A percentile compares a stretch with the other conserved stretches of the same genome.
Evolutionary conservation across 1,140 invertebrate genomes (phyloP).

Genomic region (Meloidogyne exigua): DNA sequence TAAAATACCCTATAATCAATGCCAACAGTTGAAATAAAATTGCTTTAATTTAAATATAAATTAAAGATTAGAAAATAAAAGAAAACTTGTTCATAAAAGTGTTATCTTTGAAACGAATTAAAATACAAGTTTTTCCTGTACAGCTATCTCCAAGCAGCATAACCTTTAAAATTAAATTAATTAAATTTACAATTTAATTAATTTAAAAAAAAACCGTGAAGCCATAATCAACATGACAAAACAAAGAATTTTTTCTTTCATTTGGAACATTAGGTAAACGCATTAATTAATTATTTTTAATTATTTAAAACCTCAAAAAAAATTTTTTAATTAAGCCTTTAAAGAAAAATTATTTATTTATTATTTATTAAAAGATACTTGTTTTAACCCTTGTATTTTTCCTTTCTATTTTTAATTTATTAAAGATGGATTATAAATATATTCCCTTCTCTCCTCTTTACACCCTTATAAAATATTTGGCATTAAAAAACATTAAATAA

Average conservation of each 20-base stretch:
- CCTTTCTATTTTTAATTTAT: too few species aligned
- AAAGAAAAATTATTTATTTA: too few species aligned
- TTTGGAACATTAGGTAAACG: neutral
- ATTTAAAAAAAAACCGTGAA: constrained; percentile 14
- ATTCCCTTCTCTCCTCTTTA: too few species aligned
- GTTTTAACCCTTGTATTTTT: too few species aligned
- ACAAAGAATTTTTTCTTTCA: constrained; percentile 14
- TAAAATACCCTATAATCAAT: constrained; percentile 65
- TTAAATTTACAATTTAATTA: neutral
- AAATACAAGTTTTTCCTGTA: constrained; percentile 66
- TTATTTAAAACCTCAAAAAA: too few species aligned
- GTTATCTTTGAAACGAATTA: constrained; percentile 67
- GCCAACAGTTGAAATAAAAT: constrained; percentile 68
- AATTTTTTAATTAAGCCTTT: too few species aligned
- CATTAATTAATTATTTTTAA: neutral
- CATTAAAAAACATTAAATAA: too few species aligned
- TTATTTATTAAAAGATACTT: too few species aligned
- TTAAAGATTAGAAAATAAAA: constrained; percentile 54
- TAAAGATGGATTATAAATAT: too few species aligned
- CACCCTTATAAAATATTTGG: too few species aligned
- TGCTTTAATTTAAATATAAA: constrained; percentile 66
- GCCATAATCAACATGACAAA: constrained; percentile 15
- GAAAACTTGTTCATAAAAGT: constrained; percentile 19
- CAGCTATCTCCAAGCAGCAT: constrained; percentile 64
- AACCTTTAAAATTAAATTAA: constrained; percentile 43